A percentile compares a stretch with the other conserved stretches of the same genome.
These are phyloP conservation scores for Myotis findleyi DNA, from an alignment of 2,797 vertebrate genomes.

Conservation along the genomic window DNA sequence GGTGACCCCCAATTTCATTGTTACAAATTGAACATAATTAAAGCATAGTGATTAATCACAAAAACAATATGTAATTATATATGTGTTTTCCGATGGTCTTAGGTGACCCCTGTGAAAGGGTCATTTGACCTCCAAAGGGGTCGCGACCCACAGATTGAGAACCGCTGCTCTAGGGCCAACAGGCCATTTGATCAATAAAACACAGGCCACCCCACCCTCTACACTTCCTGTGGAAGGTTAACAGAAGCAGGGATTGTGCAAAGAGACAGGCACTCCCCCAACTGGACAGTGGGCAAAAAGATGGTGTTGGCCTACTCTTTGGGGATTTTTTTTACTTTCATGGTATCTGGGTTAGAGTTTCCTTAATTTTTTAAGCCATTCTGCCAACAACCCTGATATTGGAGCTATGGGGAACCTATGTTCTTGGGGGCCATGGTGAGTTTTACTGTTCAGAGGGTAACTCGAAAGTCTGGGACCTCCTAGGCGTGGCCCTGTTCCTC, in stretches of 20 bases:
- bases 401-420: background rate
- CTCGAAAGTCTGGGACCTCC: background rate
- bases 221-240: background rate
- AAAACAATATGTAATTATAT: no score
- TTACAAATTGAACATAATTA: no score
- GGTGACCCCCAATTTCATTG: no score
- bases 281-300: background rate
- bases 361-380: background rate
- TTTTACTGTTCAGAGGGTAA: background rate
- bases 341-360: background rate
- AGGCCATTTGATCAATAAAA: background rate
- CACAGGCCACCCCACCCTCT: background rate
- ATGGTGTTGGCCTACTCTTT: background rate
- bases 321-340: background rate
- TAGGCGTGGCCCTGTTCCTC: background rate
- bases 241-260: background rate
- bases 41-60: no score
- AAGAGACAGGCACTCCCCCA: background rate
- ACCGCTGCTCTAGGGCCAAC: background rate
- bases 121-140: no score
- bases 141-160: no score
- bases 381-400: background rate
- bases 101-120: no score
- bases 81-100: no score
- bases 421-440: conserved; percentile 13